Base-by-base conservation (phyloP, 2,888 invertebrate genomes). In the Dolichomitus sp. region DNA sequence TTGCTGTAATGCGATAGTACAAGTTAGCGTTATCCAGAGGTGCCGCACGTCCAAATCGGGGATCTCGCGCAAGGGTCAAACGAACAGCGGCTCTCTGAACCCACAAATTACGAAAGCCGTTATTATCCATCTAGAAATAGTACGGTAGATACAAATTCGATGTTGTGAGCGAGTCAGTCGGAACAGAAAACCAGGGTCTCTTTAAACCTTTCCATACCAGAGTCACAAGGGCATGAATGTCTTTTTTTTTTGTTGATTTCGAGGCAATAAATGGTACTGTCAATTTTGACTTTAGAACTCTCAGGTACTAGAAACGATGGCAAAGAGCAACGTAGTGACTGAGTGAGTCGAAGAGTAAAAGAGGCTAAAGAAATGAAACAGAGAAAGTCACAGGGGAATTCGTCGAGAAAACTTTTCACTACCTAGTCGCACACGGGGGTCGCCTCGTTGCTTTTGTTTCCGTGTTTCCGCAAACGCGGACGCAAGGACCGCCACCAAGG, bases 81-180 rank as follows among this genome's bases (percentile, higher is more conserved):
- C 61, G 80, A 76, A 72, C 73, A 80, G 30, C 76, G 83, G 75
- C 76, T 77, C 76, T 76, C 54, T 83, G 80, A 83, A 83, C 76
- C 72, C 73, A 83, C 80, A 76, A 83, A 83, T 77, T 80, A 83
- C 76, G 54, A 80, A 80, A 83, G 72, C 80, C 83, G 83, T 83
- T 80, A 83, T 72, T 52, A 76, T 83, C 37, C 57, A 80, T 72
- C 72, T 63, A 73, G 61, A 68, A 63, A 42, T 33, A 50, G 59
- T 45, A 65, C n/a, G 12, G 27, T 33, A 33, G 33, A 9, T 27
- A 65, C 70, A 59, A 59, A 75, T 33, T n/a, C 30, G 30, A 45
- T 23, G 57, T 61, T 23, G 45, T 11, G 19, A 40, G 11, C 19
- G n/a, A 4, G n/a, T 61, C 37, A 11, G 19, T 9, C 37, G 17